Conservation (phyloP, 2,797 vertebrate species). For the Capromys pilorides region DNA sequence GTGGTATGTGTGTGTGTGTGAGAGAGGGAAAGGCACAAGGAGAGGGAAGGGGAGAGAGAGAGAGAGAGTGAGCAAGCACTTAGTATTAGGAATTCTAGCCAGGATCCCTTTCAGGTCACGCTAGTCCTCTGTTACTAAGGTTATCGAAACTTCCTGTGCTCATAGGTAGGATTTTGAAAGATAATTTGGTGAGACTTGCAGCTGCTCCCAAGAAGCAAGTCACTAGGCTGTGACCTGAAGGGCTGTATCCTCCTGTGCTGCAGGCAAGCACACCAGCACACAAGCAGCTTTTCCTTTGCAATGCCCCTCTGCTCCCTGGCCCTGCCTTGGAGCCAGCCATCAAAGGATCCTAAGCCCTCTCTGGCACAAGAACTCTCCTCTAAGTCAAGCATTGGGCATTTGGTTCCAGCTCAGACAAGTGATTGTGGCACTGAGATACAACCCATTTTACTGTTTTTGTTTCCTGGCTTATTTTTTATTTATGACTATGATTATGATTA, state of each 20-base stretch:
- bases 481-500: no score
- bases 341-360: not conserved
- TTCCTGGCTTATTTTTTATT: not conserved
- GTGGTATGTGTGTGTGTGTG: not conserved
- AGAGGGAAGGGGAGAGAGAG: no score
- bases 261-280: not conserved
- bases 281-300: not conserved
- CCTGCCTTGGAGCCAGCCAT: not conserved
- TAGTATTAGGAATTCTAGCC: not conserved
- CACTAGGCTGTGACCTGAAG: not conserved
- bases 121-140: not conserved
- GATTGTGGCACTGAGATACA: not conserved
- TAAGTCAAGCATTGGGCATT: not conserved
- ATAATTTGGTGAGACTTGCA: not conserved
- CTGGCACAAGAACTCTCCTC: not conserved
- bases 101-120: no score
- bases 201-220: not conserved
- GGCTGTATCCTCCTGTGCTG: not conserved
- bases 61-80: no score
- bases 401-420: not conserved
- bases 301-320: not conserved
- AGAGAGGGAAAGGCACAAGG: no score
- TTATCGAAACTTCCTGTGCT: not conserved
- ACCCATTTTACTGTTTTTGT: not conserved
- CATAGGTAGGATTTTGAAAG: not conserved